Conservation (phyloP, 92 coral and sea anemone species). For the Ricordea florida region DNA sequence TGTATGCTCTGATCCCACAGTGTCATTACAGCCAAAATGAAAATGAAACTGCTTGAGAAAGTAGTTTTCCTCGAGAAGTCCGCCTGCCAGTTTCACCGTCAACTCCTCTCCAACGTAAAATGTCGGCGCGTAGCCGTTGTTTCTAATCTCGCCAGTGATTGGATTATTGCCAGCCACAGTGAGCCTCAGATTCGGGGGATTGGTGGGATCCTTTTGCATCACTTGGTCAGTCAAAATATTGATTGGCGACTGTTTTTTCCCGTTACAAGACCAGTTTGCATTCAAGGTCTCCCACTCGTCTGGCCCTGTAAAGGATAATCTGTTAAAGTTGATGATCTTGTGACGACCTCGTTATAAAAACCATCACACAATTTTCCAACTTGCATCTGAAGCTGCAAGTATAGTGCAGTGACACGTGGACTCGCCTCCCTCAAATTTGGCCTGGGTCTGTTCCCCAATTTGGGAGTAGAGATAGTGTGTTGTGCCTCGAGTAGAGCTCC, state of each 20-base stretch:
- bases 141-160: constrained; percentile 53
- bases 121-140: constrained; percentile 64
- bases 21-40: constrained; percentile 62
- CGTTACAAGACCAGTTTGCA: constrained; percentile 49
- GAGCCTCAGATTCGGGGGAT: constrained; percentile 55
- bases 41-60: constrained; percentile 66
- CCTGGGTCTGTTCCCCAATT: too few relatives aligned
- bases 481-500: too few relatives aligned
- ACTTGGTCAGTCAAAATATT: constrained; percentile 38
- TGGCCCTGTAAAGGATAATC: too few relatives aligned
- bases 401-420: too few relatives aligned
- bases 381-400: too few relatives aligned
- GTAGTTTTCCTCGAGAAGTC: constrained; percentile 46
- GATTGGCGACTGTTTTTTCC: constrained; percentile 46
- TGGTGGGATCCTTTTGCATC: constrained; percentile 51
- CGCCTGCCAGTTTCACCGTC: constrained; percentile 57
- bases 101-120: constrained; percentile 24
- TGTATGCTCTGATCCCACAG: constrained; percentile 71
- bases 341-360: too few relatives aligned
- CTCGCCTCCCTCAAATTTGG: too few relatives aligned
- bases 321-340: too few relatives aligned
- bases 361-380: too few relatives aligned
- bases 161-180: constrained; percentile 57
- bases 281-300: constrained; percentile 60
- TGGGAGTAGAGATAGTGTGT: too few relatives aligned